Conservation (phyloP, 1,140 invertebrate genomes). For the Drosophila punjabiensis region DNA sequence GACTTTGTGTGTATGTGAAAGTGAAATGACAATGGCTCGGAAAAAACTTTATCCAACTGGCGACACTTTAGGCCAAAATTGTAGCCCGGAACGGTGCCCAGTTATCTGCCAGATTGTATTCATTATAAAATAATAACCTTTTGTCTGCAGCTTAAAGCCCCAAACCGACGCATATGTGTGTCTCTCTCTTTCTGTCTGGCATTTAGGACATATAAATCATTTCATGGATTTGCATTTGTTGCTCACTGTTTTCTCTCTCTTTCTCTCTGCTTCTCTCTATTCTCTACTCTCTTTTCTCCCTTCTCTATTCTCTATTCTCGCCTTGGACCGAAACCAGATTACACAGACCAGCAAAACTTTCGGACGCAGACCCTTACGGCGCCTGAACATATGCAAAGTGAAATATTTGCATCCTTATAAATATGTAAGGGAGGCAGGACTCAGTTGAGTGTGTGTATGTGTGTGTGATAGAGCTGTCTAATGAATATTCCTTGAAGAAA, state of each 20-base stretch:
- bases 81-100: slow-evolving; percentile 37
- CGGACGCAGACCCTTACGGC: neutral
- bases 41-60: slow-evolving; percentile 43
- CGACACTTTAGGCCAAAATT: slow-evolving; percentile 30
- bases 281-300: neutral
- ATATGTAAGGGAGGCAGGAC: slow-evolving; percentile 59
- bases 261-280: neutral
- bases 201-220: slow-evolving; percentile 76
- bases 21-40: slow-evolving; percentile 52
- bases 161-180: slow-evolving; percentile 24
- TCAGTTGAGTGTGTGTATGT: neutral
- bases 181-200: slow-evolving; percentile 50
- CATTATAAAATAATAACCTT: slow-evolving; percentile 84
- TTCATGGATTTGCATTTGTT: slow-evolving; percentile 80
- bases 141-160: slow-evolving; percentile 58
- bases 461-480: slow-evolving; percentile 55
- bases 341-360: slow-evolving; percentile 52
- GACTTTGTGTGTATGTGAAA: slow-evolving; percentile 36
- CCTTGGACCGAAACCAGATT: slow-evolving; percentile 46
- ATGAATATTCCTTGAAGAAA: slow-evolving; percentile 79
- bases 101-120: slow-evolving; percentile 77
- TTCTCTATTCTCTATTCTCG: slow-evolving; percentile 14
- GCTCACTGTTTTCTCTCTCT: neutral
- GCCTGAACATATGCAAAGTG: slow-evolving; percentile 82
- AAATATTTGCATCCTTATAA: slow-evolving; percentile 85